Evolutionary conservation across 2,797 vertebrate species (phyloP).

Genomic region (Sebastes goodei): DNA sequence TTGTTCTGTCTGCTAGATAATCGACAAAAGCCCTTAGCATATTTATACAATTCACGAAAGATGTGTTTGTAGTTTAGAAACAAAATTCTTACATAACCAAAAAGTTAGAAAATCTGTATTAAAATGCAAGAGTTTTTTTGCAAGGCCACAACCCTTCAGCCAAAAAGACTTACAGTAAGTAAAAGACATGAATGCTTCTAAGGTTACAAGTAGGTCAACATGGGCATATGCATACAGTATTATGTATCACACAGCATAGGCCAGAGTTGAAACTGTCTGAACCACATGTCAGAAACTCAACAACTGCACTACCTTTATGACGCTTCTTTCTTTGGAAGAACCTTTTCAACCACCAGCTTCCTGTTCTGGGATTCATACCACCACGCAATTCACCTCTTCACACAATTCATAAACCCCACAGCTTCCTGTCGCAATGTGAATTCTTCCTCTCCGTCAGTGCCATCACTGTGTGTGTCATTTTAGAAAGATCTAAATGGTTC

Average conservation of each 20-base stretch:
- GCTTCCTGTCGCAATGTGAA: constrained; percentile 40
- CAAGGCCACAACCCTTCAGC: not conserved
- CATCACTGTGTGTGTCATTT: not conserved
- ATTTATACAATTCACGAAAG: not conserved
- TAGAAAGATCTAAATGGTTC: not conserved
- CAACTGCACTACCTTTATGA: constrained; percentile 5
- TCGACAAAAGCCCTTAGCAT: not conserved
- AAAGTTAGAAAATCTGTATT: not conserved
- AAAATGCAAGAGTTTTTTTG: not conserved
- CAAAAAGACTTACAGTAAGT: not conserved
- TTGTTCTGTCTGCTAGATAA: not conserved
- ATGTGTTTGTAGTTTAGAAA: not conserved
- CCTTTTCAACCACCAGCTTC: constrained; percentile 19
- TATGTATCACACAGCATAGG: constrained; percentile 27
- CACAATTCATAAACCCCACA: not conserved
- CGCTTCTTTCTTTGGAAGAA: not conserved
- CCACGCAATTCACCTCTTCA: constrained; percentile 27
- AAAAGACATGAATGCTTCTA: constrained; percentile 2
- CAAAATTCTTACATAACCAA: not conserved
- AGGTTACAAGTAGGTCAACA: not conserved
- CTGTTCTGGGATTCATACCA: constrained; percentile 10
- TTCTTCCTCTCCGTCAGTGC: not conserved
- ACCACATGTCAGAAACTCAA: constrained; percentile 3
- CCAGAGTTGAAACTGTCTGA: constrained; percentile 14
- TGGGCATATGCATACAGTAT: not conserved